Base-by-base conservation (phyloP, 2,113 vertebrate genomes). In the Hydrolagus affinis region DNA sequence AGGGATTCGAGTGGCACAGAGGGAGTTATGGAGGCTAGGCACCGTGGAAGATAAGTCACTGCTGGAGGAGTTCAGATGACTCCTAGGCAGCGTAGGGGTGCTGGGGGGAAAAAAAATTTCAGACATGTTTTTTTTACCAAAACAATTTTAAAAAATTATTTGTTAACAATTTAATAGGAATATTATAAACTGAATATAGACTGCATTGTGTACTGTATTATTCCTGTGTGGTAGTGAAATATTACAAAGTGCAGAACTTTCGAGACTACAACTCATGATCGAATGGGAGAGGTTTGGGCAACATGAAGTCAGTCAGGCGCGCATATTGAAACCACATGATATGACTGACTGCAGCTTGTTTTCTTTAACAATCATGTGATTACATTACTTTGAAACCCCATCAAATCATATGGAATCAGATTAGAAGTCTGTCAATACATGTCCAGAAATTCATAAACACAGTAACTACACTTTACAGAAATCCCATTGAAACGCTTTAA, bases 311-410 rank as follows among this genome's bases (percentile, higher is more conserved):
- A 56, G 73, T 75, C 73, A 44, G 44, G 44, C 44, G 6, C 44
- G 6, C 44, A 75, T 75, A 75, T 19, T 75, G 56, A 17, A 57
- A 56, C 30, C 73, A 75, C 32, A 75, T 75, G 73, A 19, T 75
- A 56, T 8, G 7, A 3, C 73, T 56, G 56, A 75, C 19, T 56
- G 32, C 10, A 56, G 73, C 73, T 75, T 75, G 32, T 56, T 57
- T 75, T 7, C 14, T 44, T 75, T 56, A 75, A 75, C 19, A 30
- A 75, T 75, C 73, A 75, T 75, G 73, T 75, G 32, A 75, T 56
- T 4, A 11, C 56, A 21, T 21, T 56, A 56, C 10, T 32, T 19
- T 74, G 19, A 75, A 75, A 12, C 32, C 32, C 21, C 32, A 56
- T 56, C 17, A 56, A 75, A 56, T 75, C 73, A 56, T 19, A 75